phyloP scores from a whole-genome alignment of 2,888 invertebrate species.

The Pegoplata infirma region DNA sequence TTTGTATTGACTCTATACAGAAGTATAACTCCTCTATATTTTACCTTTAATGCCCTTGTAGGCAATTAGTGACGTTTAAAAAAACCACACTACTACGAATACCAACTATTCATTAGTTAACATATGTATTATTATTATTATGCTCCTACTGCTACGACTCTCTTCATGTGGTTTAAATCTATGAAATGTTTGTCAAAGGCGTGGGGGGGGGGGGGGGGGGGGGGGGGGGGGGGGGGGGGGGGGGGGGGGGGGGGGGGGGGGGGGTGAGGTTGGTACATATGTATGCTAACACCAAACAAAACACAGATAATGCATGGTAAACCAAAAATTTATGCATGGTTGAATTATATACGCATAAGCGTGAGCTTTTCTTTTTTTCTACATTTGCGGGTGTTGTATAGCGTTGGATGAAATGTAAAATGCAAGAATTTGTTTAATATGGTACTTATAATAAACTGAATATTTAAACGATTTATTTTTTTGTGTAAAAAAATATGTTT shows the following conservation, averaged over 20 bases:
- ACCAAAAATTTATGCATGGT: constrained; percentile 40
- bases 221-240: not conserved
- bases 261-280: not conserved
- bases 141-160: no score
- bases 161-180: not conserved
- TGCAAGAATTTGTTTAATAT: no score
- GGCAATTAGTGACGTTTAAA: constrained; percentile 57
- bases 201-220: not conserved
- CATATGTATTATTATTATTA: not conserved
- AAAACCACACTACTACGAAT: constrained; percentile 5
- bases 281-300: constrained; percentile 15
- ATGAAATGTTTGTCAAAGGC: not conserved
- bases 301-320: constrained; percentile 3
- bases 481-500: no score
- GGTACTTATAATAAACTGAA: no score
- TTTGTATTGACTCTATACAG: no score
- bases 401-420: not conserved
- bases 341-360: constrained; percentile 56
- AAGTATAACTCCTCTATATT: no score
- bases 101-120: constrained; percentile 5
- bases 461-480: no score
- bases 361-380: constrained; percentile 38
- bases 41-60: constrained; percentile 57
- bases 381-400: not conserved
- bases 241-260: no score